phyloP scores from a whole-genome alignment of 2,888 invertebrate species.

The Furcula furcula region DNA sequence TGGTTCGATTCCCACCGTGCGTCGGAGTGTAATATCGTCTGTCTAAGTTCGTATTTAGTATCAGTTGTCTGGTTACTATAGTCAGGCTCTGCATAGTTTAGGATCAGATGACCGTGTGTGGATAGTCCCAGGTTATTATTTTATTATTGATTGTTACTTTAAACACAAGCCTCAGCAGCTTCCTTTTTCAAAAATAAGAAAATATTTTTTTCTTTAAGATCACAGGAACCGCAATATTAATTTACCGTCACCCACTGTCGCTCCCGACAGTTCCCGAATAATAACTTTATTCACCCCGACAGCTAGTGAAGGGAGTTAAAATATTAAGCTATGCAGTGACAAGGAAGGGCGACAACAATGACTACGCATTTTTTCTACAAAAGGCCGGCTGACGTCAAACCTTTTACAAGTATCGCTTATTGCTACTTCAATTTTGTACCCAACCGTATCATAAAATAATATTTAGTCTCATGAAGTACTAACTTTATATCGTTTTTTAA shows the following conservation, averaged over 20 bases:
- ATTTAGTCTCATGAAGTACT: too few species aligned
- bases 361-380: conserved; percentile 13
- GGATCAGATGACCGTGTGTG: too few species aligned
- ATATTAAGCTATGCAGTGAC: conserved; percentile 11
- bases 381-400: conserved; percentile 4
- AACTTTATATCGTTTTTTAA: too few species aligned
- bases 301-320: conserved; percentile 9
- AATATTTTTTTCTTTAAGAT: conserved; percentile 1
- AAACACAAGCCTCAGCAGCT: too few species aligned
- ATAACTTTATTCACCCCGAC: conserved; percentile 17
- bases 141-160: too few species aligned
- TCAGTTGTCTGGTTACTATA: too few species aligned
- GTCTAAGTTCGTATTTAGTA: too few species aligned
- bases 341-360: conserved; percentile 21
- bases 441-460: background rate
- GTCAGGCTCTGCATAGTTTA: too few species aligned
- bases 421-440: conserved; percentile 1
- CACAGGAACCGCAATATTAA: conserved; percentile 16
- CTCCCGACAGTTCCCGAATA: conserved; percentile 13
- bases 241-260: conserved; percentile 16
- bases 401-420: conserved; percentile 22
- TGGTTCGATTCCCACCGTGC: too few species aligned
- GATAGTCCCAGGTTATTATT: too few species aligned
- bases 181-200: background rate
- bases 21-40: too few species aligned